phyloP scores from a whole-genome alignment of 2,113 vertebrate species.

The Prionailurus bengalensis region DNA sequence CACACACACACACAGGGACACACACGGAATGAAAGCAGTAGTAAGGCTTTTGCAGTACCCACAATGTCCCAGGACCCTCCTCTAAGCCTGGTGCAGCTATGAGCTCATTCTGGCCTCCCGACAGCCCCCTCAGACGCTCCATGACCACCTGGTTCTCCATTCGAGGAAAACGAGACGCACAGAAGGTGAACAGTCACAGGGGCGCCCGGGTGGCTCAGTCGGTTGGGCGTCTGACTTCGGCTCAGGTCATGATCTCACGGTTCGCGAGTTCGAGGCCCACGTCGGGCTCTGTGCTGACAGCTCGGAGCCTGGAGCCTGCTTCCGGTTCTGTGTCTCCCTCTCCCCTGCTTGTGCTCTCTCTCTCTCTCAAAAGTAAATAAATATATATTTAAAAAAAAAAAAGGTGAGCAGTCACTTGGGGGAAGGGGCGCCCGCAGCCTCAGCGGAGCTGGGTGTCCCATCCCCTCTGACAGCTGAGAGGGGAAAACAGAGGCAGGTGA shows the following conservation, averaged over 20 bases:
- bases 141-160: background rate
- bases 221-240: too few species aligned
- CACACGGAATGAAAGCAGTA: background rate
- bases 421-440: background rate
- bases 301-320: too few species aligned
- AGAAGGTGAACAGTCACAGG: background rate
- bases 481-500: too few species aligned
- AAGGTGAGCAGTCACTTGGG: accelerated
- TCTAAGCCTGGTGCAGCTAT: background rate
- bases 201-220: too few species aligned
- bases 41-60: accelerated
- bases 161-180: accelerated
- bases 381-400: too few species aligned
- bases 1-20: background rate
- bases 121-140: accelerated
- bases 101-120: background rate
- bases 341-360: too few species aligned
- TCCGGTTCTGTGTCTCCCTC: too few species aligned
- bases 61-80: accelerated
- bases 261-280: too few species aligned
- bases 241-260: too few species aligned
- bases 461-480: too few species aligned
- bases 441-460: accelerated
- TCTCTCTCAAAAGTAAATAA: too few species aligned
- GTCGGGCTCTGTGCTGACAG: too few species aligned